Conservation (phyloP, 92 coral and sea anemone genomes). For the Phenganax stokvisi region DNA sequence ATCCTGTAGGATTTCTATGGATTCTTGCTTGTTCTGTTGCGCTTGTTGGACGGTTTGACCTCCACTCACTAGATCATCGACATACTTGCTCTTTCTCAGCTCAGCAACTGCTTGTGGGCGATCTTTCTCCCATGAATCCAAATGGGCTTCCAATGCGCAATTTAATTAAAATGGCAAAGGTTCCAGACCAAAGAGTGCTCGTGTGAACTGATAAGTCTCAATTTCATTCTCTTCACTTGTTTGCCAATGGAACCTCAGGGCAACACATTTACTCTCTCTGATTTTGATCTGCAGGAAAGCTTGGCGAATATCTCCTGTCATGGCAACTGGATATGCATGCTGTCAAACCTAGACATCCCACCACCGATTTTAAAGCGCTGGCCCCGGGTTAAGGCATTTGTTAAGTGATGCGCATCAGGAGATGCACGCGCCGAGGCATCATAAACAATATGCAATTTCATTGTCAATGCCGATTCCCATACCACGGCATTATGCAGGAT, state of each 20-base stretch:
- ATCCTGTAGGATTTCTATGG: slow-evolving; percentile 29
- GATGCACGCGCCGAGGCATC: slow-evolving; percentile 4
- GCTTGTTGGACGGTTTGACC: slow-evolving; percentile 11
- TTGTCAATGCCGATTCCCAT: background rate
- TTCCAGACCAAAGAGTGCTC: too few species aligned
- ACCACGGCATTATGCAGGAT: background rate
- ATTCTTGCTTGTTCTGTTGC: slow-evolving; percentile 8
- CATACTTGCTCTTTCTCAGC: background rate
- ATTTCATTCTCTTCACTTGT: too few species aligned
- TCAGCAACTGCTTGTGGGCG: too few species aligned
- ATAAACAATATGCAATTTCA: background rate
- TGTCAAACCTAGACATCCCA: background rate
- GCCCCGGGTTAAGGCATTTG: background rate
- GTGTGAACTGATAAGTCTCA: too few species aligned
- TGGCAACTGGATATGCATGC: background rate
- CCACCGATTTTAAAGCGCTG: background rate
- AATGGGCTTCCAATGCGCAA: too few species aligned
- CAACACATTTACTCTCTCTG: too few species aligned
- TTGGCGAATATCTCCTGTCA: background rate
- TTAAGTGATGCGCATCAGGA: background rate
- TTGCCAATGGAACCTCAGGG: too few species aligned
- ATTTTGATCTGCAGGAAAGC: too few species aligned
- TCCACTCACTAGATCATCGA: slow-evolving; percentile 1
- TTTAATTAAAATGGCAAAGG: too few species aligned
- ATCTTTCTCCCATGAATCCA: too few species aligned